Percentiles rank a stretch among this genome's conserved stretches.
These are phyloP conservation scores for Siniperca knerii DNA, from an alignment of 2,113 vertebrate species.

Conservation along the genomic window DNA sequence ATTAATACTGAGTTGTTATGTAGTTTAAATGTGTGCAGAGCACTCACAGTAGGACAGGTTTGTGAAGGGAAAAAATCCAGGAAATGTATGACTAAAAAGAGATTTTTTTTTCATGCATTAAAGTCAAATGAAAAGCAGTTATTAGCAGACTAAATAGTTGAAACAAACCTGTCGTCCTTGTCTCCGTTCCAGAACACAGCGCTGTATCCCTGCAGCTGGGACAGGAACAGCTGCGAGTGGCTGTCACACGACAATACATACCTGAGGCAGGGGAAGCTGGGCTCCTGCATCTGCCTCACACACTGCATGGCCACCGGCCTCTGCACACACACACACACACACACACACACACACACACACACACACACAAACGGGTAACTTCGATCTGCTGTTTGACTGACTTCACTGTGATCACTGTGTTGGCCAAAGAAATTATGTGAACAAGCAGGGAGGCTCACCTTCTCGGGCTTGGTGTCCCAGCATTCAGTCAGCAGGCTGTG, in stretches of 20 bases:
- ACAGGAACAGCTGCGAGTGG: slow-evolving; percentile 92
- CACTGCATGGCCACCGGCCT: slow-evolving; percentile 90
- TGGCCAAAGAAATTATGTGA: not conserved
- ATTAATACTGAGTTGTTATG: not conserved
- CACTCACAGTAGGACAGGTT: not conserved
- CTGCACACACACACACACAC: slow-evolving; percentile 72
- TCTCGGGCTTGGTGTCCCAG: slow-evolving; percentile 98
- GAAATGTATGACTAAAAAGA: not conserved
- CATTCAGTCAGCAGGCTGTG: slow-evolving; percentile 92
- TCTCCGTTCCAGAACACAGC: slow-evolving; percentile 95
- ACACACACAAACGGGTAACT: not conserved
- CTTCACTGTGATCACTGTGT: not conserved
- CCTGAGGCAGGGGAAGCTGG: slow-evolving; percentile 91
- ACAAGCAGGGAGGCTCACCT: slow-evolving; percentile 81
- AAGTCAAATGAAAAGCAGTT: not conserved
- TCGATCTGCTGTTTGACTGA: not conserved
- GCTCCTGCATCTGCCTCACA: slow-evolving; percentile 93
- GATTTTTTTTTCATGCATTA: not conserved
- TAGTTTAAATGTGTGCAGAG: not conserved
- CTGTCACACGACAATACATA: slow-evolving; percentile 89
- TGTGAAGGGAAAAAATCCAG: not conserved
- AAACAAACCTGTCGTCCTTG: slow-evolving; percentile 87
- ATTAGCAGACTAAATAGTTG: not conserved
- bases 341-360: not conserved
- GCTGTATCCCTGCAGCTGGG: slow-evolving; percentile 88